Evolutionary conservation across 2,888 invertebrate species (phyloP).

Genomic region (Tenthredo distinguenda): DNA sequence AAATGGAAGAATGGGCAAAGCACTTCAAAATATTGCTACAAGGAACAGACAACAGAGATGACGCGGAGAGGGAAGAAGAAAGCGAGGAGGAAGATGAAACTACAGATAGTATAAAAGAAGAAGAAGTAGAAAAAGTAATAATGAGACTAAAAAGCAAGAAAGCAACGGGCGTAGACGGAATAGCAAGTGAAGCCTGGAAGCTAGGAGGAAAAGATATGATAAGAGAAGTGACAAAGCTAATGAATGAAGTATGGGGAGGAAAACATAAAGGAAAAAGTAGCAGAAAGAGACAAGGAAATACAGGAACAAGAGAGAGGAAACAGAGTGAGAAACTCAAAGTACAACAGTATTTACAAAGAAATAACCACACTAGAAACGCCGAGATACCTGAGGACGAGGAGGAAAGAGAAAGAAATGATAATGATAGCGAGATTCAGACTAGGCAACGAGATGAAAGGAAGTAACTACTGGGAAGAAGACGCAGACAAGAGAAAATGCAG

Average conservation of each 20-base stretch:
- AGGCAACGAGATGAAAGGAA: too few relatives aligned
- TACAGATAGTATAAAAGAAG: background rate
- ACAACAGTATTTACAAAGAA: too few relatives aligned
- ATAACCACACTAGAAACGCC: too few relatives aligned
- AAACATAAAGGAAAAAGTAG: too few relatives aligned
- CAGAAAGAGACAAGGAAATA: too few relatives aligned
- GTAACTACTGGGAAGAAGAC: too few relatives aligned
- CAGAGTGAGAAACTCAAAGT: too few relatives aligned
- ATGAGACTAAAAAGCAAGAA: background rate
- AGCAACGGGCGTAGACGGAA: background rate
- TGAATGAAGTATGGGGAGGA: background rate
- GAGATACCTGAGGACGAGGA: too few relatives aligned
- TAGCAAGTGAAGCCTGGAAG: background rate
- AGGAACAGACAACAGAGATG: constrained; percentile 45
- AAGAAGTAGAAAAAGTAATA: background rate
- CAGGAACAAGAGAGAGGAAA: too few relatives aligned
- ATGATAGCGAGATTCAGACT: too few relatives aligned
- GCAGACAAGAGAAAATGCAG: too few relatives aligned
- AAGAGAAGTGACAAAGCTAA: background rate
- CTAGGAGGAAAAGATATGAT: background rate
- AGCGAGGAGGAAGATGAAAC: background rate
- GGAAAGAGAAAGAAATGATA: too few relatives aligned
- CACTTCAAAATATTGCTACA: constrained; percentile 18
- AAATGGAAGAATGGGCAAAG: background rate
- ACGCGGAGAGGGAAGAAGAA: constrained; percentile 34